Base-by-base conservation (phyloP, 2,113 vertebrate genomes). In the Taurulus bubalis region DNA sequence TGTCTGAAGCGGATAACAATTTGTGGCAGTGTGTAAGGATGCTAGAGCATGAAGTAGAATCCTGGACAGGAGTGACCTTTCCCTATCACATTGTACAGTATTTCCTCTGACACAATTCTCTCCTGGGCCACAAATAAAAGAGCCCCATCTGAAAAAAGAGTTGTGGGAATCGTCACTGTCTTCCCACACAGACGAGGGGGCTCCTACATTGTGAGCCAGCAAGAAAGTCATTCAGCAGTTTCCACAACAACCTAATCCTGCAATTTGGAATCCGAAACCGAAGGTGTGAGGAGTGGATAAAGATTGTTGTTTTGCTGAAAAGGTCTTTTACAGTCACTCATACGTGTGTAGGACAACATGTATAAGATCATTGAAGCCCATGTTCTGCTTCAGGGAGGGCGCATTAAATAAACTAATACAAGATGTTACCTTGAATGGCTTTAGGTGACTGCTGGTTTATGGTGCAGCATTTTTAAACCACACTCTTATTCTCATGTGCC, bases 81-180 rank as follows among this genome's bases (percentile, higher is more conserved):
- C 36, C 56, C 34, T 53, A 32, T 81, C 84, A 45, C 80, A 84
- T 67, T 86, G 75, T 87, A 87, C 87, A 84, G 79, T 85, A 80
- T 80, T 84, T 88, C 77, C 69, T 81, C 55, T 56, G 66, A 67
- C 68, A 76, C 62, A 24, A 53, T 77, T 79, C 32, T 82, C 65
- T 75, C 66, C 59, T 32, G 75, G 80, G 53, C 72, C 71, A 77
- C 71, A 82, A 69, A 87, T 91, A 88, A 93, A 92, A 76, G 79
- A 88, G 81, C 77, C 49, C 70, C 79, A 9, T 85, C 75, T 78
- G 85, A 93, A 93, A 89, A 84, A 87, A 86, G 85, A 93, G 83
- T 83, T 80, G 55, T 85, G 75, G 85, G 85, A 92, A 90, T 93
- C 85, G 80, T 84, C 67, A n/a, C 69, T 75, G 68, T 30, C 56